phyloP scores from a whole-genome alignment of 2,888 invertebrate genomes.

The Athalia rosae region DNA sequence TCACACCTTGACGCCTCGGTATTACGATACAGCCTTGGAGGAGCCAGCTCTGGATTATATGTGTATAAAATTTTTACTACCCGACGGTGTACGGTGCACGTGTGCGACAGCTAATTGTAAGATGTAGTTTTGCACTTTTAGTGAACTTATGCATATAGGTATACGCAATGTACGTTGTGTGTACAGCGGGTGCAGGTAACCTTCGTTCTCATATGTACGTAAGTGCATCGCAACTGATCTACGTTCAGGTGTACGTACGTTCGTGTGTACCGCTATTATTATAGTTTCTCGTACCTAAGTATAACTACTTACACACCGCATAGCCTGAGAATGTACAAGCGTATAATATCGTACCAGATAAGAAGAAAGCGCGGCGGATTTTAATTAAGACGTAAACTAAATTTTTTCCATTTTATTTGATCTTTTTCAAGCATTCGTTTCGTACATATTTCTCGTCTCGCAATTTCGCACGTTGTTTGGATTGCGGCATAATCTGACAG shows the following conservation, averaged over 20 bases:
- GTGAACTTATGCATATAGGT: not conserved
- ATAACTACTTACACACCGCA: too few relatives aligned
- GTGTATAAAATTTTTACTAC: constrained; percentile 28
- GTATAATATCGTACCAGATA: too few relatives aligned
- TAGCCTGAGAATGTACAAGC: too few relatives aligned
- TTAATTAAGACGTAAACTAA: too few relatives aligned
- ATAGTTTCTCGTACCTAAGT: too few relatives aligned
- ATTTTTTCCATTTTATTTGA: too few relatives aligned
- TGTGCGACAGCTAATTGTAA: constrained; percentile 29
- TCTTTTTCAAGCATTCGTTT: too few relatives aligned
- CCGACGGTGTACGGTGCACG: constrained; percentile 29
- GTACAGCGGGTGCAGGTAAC: constrained; percentile 23
- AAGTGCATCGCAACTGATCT: not conserved
- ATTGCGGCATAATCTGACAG: too few relatives aligned
- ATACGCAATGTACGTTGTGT: not conserved
- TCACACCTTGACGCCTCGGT: constrained; percentile 8
- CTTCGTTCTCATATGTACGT: not conserved
- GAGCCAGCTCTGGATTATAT: constrained; percentile 11
- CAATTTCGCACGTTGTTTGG: too few relatives aligned
- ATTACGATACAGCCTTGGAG: constrained; percentile 1
- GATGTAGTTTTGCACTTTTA: constrained; percentile 28
- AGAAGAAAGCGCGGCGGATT: too few relatives aligned
- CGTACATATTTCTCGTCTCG: too few relatives aligned
- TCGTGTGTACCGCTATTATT: too few relatives aligned
- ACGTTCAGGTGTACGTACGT: not conserved